phyloP scores from a whole-genome alignment of 2,888 invertebrate species.

The Chymomyza fuscimana region DNA sequence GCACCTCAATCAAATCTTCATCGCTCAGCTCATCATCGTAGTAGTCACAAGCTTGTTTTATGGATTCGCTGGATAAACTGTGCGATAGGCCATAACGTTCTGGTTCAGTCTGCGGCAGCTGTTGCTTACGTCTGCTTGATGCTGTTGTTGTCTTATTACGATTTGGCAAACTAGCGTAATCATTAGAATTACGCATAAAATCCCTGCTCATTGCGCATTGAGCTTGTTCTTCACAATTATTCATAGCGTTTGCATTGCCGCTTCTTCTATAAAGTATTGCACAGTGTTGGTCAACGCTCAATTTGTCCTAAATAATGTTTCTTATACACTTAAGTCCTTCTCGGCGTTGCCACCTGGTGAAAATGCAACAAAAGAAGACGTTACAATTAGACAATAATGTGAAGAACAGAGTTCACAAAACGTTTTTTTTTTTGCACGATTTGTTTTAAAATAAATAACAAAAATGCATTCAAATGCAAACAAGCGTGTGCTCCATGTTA shows the following conservation, averaged over 20 bases:
- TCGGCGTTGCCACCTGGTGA: not conserved
- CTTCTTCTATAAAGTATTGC: not conserved
- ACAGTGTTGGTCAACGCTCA: not conserved
- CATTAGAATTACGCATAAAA: slow-evolving; percentile 64
- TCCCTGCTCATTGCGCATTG: slow-evolving; percentile 50
- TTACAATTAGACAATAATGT: not conserved
- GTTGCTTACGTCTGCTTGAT: slow-evolving; percentile 30
- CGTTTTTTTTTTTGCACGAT: not conserved
- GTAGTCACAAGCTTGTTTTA: slow-evolving; percentile 74
- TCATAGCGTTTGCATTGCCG: slow-evolving; percentile 55
- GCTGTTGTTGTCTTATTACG: slow-evolving; percentile 23
- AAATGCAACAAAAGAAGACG: not conserved
- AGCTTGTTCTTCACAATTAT: slow-evolving; percentile 48
- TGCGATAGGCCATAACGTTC: slow-evolving; percentile 71
- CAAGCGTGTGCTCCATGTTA: slow-evolving; percentile 49
- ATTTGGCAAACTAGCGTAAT: slow-evolving; percentile 63
- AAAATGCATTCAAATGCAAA: slow-evolving; percentile 67
- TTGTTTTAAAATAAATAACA: slow-evolving; percentile 15
- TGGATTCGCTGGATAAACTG: slow-evolving; percentile 76
- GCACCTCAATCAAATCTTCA: slow-evolving; percentile 70
- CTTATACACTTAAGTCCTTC: not conserved
- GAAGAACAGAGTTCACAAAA: not conserved
- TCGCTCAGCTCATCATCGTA: slow-evolving; percentile 74
- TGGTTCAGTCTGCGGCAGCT: slow-evolving; percentile 35
- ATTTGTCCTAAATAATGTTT: not conserved